phyloP scores from a whole-genome alignment of 2,113 vertebrate genomes.

The Hymenochirus boettgeri region DNA sequence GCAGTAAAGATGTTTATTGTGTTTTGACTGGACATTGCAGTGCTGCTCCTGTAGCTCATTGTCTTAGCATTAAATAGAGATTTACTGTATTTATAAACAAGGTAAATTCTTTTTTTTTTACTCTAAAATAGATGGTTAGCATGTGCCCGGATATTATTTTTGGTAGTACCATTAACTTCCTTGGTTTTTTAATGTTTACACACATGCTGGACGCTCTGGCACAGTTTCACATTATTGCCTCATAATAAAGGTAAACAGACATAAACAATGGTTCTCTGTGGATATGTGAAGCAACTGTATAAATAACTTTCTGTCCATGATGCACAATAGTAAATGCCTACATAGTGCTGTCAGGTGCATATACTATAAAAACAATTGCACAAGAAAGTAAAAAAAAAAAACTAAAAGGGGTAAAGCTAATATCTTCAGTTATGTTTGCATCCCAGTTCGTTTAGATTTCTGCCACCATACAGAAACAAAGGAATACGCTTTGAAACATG shows the following conservation, averaged over 20 bases:
- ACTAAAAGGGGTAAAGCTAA: too few species aligned
- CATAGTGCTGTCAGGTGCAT: too few species aligned
- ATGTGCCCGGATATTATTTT: neutral
- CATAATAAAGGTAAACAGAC: neutral
- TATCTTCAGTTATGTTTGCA: too few species aligned
- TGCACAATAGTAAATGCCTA: too few species aligned
- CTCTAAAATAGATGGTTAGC: neutral
- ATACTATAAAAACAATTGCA: too few species aligned
- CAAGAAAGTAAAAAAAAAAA: too few species aligned
- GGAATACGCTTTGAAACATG: too few species aligned
- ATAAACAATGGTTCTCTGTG: neutral
- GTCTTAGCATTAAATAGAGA: neutral
- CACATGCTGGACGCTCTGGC: neutral
- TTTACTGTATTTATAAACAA: neutral
- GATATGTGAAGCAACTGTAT: neutral
- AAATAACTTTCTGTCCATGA: too few species aligned
- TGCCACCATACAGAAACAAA: too few species aligned
- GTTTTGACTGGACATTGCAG: too few species aligned
- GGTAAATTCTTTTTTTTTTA: neutral
- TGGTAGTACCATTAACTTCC: neutral
- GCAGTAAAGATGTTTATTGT: too few species aligned
- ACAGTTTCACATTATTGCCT: neutral
- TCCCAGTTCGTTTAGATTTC: too few species aligned
- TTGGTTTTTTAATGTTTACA: neutral
- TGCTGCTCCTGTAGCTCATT: neutral